Percentiles rank a stretch among this genome's conserved stretches.
Conservation (phyloP, 2,888 invertebrate species). For the Rhyacophila evoluta region DNA sequence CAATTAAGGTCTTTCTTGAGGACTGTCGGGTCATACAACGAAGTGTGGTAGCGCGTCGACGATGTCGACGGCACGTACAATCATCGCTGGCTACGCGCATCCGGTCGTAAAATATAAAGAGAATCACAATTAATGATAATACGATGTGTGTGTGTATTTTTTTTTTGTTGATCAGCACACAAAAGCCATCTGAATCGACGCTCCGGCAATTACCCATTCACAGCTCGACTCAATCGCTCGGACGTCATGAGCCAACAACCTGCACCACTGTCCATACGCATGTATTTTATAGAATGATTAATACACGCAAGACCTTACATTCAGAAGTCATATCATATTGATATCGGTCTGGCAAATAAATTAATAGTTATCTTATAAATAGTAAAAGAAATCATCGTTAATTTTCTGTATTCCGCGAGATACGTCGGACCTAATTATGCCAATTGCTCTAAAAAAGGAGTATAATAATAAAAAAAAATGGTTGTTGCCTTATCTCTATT, state of each 20-base stretch:
- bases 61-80: slow-evolving; percentile 17
- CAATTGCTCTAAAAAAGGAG: too few relatives aligned
- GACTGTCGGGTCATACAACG: not conserved
- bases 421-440: too few relatives aligned
- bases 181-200: slow-evolving; percentile 44
- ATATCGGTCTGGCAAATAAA: too few relatives aligned
- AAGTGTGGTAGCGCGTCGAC: not conserved
- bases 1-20: not conserved
- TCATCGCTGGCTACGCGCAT: slow-evolving; percentile 36
- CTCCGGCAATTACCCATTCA: slow-evolving; percentile 44
- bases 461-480: too few relatives aligned
- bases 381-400: too few relatives aligned
- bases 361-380: too few relatives aligned
- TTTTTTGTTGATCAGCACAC: slow-evolving; percentile 23
- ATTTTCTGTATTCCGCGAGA: too few relatives aligned
- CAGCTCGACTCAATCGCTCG: not conserved
- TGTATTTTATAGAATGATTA: too few relatives aligned
- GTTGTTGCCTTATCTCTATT: too few relatives aligned
- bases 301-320: too few relatives aligned
- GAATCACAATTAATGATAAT: slow-evolving; percentile 28
- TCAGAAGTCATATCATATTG: too few relatives aligned
- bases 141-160: slow-evolving; percentile 20
- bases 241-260: not conserved
- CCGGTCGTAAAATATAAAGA: slow-evolving; percentile 47
- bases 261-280: too few relatives aligned